Evolutionary conservation across 2,797 vertebrate genomes (phyloP).

Genomic region (Bovichtus variegatus): DNA sequence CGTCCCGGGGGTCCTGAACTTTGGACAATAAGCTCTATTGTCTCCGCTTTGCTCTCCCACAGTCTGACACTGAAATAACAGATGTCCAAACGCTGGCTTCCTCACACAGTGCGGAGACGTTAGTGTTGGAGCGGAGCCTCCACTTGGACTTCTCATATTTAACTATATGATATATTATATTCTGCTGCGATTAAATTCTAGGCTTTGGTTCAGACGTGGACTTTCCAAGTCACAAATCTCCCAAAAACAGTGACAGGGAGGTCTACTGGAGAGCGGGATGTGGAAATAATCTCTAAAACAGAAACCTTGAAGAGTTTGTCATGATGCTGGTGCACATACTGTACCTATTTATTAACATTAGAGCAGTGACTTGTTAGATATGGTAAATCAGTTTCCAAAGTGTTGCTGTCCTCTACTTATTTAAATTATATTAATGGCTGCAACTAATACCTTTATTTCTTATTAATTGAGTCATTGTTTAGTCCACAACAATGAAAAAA

Average conservation of each 20-base stretch:
- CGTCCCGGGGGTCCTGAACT: conserved; percentile 60
- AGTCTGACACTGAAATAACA: conserved; percentile 75
- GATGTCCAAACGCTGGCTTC: conserved; percentile 65
- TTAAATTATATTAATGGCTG: too few relatives aligned
- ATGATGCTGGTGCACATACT: not conserved
- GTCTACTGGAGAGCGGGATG: not conserved
- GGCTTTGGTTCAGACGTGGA: conserved; percentile 3
- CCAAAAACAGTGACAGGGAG: not conserved
- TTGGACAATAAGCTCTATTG: conserved; percentile 78
- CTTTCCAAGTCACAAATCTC: conserved; percentile 13
- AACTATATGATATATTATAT: conserved; percentile 36
- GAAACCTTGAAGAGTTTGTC: not conserved
- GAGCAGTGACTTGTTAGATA: not conserved
- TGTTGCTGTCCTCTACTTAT: not conserved
- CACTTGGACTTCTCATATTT: conserved; percentile 31
- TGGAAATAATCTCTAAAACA: conserved; percentile 27
- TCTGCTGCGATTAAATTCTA: conserved; percentile 21
- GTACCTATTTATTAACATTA: not conserved
- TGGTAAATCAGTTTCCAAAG: not conserved
- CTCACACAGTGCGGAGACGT: conserved; percentile 29
- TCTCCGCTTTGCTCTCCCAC: conserved; percentile 57
- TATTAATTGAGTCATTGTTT: too few relatives aligned
- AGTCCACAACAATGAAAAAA: too few relatives aligned
- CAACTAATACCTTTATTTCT: too few relatives aligned
- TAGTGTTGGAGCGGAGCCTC: conserved; percentile 58